These are phyloP conservation scores for Drosophila histrio DNA, from an alignment of 2,888 invertebrate genomes.

Conservation along the genomic window DNA sequence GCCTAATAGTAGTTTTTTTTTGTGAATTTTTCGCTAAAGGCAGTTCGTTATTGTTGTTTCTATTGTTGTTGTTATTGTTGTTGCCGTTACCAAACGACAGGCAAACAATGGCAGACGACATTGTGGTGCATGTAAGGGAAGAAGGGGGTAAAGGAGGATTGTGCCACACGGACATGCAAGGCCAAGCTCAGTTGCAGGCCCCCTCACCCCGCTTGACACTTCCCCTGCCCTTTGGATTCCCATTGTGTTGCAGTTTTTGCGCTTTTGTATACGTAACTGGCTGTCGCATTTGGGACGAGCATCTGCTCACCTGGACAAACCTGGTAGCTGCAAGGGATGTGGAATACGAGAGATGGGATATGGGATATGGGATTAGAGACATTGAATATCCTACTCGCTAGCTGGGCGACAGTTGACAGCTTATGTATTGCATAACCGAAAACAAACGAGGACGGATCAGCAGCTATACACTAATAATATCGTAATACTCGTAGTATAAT, in stretches of 20 bases:
- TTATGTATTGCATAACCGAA: conserved; percentile 36
- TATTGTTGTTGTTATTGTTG: conserved; percentile 13
- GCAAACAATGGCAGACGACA: conserved; percentile 52
- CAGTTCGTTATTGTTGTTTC: conserved; percentile 18
- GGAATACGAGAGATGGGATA: not conserved
- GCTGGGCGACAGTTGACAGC: conserved; percentile 33
- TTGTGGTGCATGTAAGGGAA: conserved; percentile 13
- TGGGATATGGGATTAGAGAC: not conserved
- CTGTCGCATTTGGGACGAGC: conserved; percentile 34
- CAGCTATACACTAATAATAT: too few species aligned
- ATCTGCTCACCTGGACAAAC: conserved; percentile 50
- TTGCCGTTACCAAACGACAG: conserved; percentile 33
- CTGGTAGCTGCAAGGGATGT: not conserved
- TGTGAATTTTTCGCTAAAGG: conserved; percentile 15
- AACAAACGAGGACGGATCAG: not conserved
- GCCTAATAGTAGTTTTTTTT: not conserved
- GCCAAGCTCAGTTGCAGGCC: conserved; percentile 38
- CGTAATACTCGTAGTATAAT: too few species aligned
- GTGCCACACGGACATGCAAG: conserved; percentile 45
- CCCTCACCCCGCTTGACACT: conserved; percentile 5
- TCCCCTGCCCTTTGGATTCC: not conserved
- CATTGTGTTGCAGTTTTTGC: conserved; percentile 47
- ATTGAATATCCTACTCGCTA: not conserved
- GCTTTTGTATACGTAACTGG: conserved; percentile 50
- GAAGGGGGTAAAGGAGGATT: not conserved